These are phyloP conservation scores for Laticauda laticaudata DNA, from an alignment of 2,113 vertebrate genomes.

Conservation along the genomic window DNA sequence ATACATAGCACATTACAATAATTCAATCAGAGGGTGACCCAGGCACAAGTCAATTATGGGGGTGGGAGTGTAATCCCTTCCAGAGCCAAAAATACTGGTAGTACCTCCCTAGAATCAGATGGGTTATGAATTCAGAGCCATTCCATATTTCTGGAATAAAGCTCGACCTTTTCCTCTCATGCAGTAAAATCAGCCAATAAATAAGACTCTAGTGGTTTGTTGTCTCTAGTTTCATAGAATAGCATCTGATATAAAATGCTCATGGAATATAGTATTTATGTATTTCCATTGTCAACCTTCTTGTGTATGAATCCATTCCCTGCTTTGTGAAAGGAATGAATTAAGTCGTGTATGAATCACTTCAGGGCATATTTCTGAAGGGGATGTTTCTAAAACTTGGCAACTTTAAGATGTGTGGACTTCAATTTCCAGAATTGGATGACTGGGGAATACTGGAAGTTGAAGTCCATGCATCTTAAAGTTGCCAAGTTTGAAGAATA, in stretches of 20 bases:
- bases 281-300: neutral
- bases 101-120: neutral
- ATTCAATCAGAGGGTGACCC: neutral
- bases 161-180: neutral
- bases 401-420: neutral
- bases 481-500: neutral
- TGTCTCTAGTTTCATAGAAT: neutral
- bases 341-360: neutral
- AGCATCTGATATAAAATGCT: neutral
- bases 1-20: neutral
- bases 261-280: neutral
- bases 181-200: neutral
- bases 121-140: neutral
- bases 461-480: neutral
- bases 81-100: neutral
- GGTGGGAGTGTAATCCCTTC: neutral
- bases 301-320: neutral
- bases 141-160: neutral
- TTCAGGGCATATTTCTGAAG: neutral
- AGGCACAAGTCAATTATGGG: neutral
- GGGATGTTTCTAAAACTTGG: neutral
- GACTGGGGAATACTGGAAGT: neutral
- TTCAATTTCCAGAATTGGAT: neutral
- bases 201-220: neutral
- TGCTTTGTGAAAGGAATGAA: neutral